Base-by-base conservation (phyloP, 2,888 invertebrate genomes). In the Epirrhoe alternata region DNA sequence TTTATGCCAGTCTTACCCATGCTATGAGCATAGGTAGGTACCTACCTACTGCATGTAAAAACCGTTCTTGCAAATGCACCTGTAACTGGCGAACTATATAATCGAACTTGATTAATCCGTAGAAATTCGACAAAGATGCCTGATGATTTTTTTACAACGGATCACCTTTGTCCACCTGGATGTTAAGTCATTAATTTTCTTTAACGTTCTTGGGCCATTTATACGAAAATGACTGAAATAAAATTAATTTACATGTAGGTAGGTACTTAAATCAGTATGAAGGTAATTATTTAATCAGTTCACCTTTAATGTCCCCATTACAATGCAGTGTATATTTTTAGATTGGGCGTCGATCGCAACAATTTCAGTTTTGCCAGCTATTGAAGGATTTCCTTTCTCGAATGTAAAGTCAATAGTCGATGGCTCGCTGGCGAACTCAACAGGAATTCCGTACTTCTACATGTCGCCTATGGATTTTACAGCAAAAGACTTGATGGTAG, bases 281-380 rank as follows among this genome's bases (percentile, higher is more conserved):
- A 14, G 7, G 47, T 5, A 6, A 3, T 14, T 47, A 2, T 10
- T 4, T 33, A 12, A 42, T 47, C 16, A 16, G 47, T 16, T 14
- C 14, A 14, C 47, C 16, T 47, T 16, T 16, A 16, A 5, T 47
- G 14, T 7, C 47, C 47, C 47, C 47, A 47, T 16, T 49, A 33
- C 5, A 58, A 31, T 49, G 30, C 12, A 8, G 2, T 42, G 17
- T 45, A 30, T 63, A 17, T 64, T 56, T 63, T 42, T 80, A 97
- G 97, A 95, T 77, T 97, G 97, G 96, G 94, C 95, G 1, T 94
- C 96, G 0, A 87, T 97, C 56, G 95, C 96, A 0, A 96, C 96
- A 0, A 94, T 96, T 74, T 96, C 96, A 17, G 92, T 94, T 0
- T 87, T 95, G 74, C 88, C 94, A 17, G 88, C 93, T 0, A 95